phyloP scores from a whole-genome alignment of 2,797 vertebrate species.

The Melanogrammus aeglefinus region DNA sequence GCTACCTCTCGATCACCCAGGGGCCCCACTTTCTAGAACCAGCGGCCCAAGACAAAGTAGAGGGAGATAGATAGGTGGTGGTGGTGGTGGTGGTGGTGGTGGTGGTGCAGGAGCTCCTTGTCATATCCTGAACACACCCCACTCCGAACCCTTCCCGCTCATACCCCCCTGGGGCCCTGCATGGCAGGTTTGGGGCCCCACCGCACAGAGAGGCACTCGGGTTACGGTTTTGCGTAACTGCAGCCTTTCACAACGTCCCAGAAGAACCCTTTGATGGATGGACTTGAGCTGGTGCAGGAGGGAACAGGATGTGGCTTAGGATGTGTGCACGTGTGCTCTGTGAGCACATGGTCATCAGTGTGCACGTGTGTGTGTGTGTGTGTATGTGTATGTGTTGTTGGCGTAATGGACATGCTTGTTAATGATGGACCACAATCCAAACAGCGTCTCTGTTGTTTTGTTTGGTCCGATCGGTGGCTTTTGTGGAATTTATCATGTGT shows the following conservation, averaged over 20 bases:
- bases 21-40: no score
- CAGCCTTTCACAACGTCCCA: slow-evolving; percentile 51
- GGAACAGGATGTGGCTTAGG: slow-evolving; percentile 51
- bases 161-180: slow-evolving; percentile 29
- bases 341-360: not conserved
- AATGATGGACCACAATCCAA: no score
- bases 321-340: slow-evolving; percentile 43
- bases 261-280: slow-evolving; percentile 63
- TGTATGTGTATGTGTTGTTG: not conserved
- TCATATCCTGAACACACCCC: slow-evolving; percentile 18
- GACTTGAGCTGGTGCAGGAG: slow-evolving; percentile 55
- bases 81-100: no score
- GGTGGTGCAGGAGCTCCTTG: no score
- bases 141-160: not conserved
- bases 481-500: no score
- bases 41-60: no score
- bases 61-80: no score
- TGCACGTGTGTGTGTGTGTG: not conserved
- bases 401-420: not conserved
- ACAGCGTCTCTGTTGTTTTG: no score
- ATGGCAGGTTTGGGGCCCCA: slow-evolving; percentile 31
- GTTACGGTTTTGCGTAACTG: slow-evolving; percentile 67
- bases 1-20: no score
- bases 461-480: no score
- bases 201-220: slow-evolving; percentile 57